Percentiles rank a stretch among this genome's conserved stretches.
phyloP scores from a whole-genome alignment of 2,888 invertebrate species.

The Fabriciana adippe region DNA sequence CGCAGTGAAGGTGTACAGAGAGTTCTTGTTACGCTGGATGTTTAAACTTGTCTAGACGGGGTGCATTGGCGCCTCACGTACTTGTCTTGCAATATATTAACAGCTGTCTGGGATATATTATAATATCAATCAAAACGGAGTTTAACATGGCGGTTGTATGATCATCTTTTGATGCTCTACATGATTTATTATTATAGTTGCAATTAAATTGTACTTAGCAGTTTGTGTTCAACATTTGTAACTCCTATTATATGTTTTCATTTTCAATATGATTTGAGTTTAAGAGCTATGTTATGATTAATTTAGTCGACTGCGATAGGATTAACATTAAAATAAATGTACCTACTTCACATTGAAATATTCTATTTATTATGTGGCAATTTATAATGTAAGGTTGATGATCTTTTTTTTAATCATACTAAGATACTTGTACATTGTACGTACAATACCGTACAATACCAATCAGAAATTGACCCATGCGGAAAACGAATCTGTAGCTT shows the following conservation, averaged over 20 bases:
- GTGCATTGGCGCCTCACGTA: constrained; percentile 40
- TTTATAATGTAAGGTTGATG: too few relatives aligned
- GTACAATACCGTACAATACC: too few relatives aligned
- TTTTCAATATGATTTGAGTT: too few relatives aligned
- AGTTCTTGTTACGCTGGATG: constrained; percentile 43
- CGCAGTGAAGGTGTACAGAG: constrained; percentile 41
- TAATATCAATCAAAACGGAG: constrained; percentile 33
- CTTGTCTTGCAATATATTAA: constrained; percentile 35
- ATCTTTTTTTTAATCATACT: too few relatives aligned
- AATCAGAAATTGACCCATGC: too few relatives aligned
- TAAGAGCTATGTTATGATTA: neutral
- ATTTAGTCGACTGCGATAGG: too few relatives aligned
- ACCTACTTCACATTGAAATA: too few relatives aligned
- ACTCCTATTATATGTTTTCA: neutral
- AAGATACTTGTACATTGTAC: too few relatives aligned
- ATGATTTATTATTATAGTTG: constrained; percentile 26
- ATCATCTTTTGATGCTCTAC: constrained; percentile 19
- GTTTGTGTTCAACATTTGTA: neutral
- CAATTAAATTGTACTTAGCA: constrained; percentile 3
- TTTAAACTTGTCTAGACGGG: constrained; percentile 45
- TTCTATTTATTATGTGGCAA: too few relatives aligned
- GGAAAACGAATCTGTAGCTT: too few relatives aligned
- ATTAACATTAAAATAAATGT: too few relatives aligned
- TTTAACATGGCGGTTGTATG: constrained; percentile 16
- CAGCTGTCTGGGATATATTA: constrained; percentile 33